Conservation (phyloP, 2,113 vertebrate genomes). For the Fukomys damarensis region DNA sequence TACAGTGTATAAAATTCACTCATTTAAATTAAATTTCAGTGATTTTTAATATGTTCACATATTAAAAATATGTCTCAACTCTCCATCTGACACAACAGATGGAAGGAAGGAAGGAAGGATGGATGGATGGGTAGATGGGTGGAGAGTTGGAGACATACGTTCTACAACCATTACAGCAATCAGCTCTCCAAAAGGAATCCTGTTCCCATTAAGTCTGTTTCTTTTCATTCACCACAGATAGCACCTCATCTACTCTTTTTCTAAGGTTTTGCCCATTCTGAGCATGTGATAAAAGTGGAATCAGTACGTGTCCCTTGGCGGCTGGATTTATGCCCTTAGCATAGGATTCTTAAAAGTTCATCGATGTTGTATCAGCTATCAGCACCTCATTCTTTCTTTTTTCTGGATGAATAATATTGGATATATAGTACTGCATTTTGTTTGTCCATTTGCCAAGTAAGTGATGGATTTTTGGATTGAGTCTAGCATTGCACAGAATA, state of each 20-base stretch:
- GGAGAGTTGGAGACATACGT: too few relatives aligned
- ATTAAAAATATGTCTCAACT: too few relatives aligned
- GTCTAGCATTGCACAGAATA: too few relatives aligned
- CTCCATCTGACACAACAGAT: too few relatives aligned
- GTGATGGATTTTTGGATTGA: neutral
- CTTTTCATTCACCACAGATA: neutral
- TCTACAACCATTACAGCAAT: neutral
- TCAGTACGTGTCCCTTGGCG: too few relatives aligned
- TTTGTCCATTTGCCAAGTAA: too few relatives aligned
- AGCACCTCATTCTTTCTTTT: neutral
- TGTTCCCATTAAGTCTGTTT: neutral
- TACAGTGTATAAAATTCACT: neutral
- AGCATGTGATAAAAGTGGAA: accelerated
- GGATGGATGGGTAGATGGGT: too few relatives aligned
- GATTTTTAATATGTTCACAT: neutral
- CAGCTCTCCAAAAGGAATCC: neutral
- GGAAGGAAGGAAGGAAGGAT: too few relatives aligned
- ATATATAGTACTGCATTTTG: too few relatives aligned
- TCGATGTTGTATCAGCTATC: accelerated
- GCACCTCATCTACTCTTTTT: accelerated
- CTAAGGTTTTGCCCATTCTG: accelerated
- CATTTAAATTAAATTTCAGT: neutral
- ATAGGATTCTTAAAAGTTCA: neutral
- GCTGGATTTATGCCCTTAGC: neutral
- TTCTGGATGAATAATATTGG: neutral